Evolutionary conservation across 2,797 vertebrate genomes (phyloP), one percentile per base, ranked within the genome.

Genomic region (Mallotus villosus): DNA sequence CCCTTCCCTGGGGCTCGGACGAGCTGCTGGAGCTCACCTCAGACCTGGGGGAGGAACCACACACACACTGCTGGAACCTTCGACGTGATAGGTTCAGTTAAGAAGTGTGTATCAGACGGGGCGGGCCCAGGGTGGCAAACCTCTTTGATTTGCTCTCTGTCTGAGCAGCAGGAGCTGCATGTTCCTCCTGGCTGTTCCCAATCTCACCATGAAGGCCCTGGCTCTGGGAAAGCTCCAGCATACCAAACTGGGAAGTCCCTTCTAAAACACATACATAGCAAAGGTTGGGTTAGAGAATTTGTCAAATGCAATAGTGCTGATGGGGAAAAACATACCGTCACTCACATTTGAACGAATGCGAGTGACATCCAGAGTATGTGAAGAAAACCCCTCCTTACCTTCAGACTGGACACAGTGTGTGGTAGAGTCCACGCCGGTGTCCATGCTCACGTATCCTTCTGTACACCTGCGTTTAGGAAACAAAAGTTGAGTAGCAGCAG

Each of bases 181-280:
- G 73, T 8, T 78, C 78, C 65, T 81, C 77, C 64, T 78, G 84
- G 68, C 76, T 82, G 74, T 82, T 83, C 25, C 59, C 66, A 19
- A 19, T 71, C 19, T 86, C 86, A 11, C 82, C 88, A 11, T 89
- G 87, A 19, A 95, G 74, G 81, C 95, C 93, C 87, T 99, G 96
- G 87, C 94, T 97, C 88, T 97, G 94, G 0, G 97, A 98, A 2
- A 99, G 93, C 87, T 95, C 94, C 4, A 98, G 86, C 60, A 93
- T 90, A 49, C 92, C 95, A 72, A 97, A 94, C 80, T 97, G 94
- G 59, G 95, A 96, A 0, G 84, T 85, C 67, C 88, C 95, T 79
- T 90, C 88, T 78, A 37, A 59, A 85, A 58, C 80, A 86, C 32
- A 34, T 27, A 49, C 41, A 41, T n/a, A 2, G 21, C 32, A 66